A percentile compares a stretch with the other conserved stretches of the same genome.
Conservation (phyloP, 2,113 vertebrate genomes). For the Polypterus senegalus region DNA sequence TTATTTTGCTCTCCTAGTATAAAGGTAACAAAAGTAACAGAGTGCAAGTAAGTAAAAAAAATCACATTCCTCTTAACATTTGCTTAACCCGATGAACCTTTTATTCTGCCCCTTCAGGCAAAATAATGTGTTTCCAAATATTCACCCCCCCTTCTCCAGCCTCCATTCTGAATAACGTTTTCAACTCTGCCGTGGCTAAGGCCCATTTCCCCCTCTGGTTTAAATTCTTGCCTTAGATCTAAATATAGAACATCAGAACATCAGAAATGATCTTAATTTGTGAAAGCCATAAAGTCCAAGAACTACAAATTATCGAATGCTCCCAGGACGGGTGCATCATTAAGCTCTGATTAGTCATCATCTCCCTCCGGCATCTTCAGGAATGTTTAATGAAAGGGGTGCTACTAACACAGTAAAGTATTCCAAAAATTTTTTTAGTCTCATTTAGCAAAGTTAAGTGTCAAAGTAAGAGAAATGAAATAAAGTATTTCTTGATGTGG, state of each 20-base stretch:
- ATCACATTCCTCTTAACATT: too few relatives aligned
- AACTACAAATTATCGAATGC: slow-evolving; percentile 5
- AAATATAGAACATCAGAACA: slow-evolving; percentile 15
- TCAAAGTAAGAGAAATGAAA: too few relatives aligned
- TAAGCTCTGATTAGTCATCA: slow-evolving; percentile 3
- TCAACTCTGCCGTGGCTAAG: background rate
- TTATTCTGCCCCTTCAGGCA: too few relatives aligned
- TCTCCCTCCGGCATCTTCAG: background rate
- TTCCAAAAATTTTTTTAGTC: background rate
- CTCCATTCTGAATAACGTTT: background rate
- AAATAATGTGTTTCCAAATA: too few relatives aligned
- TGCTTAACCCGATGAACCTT: too few relatives aligned
- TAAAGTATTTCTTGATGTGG: too few relatives aligned
- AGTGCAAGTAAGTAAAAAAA: too few relatives aligned
- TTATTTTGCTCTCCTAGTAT: too few relatives aligned
- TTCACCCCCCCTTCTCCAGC: too few relatives aligned
- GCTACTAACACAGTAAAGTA: background rate
- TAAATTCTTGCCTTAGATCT: slow-evolving; percentile 12
- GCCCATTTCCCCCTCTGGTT: slow-evolving; percentile 7
- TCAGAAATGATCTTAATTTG: slow-evolving; percentile 9
- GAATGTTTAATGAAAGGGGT: background rate
- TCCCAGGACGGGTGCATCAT: slow-evolving; percentile 3
- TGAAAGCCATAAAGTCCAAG: slow-evolving; percentile 4
- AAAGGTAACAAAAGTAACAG: too few relatives aligned
- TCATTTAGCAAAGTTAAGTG: background rate